Percentiles rank a stretch among this genome's conserved stretches.
Evolutionary conservation across 2,113 vertebrate species (phyloP).

Genomic region (Thermophis baileyi): DNA sequence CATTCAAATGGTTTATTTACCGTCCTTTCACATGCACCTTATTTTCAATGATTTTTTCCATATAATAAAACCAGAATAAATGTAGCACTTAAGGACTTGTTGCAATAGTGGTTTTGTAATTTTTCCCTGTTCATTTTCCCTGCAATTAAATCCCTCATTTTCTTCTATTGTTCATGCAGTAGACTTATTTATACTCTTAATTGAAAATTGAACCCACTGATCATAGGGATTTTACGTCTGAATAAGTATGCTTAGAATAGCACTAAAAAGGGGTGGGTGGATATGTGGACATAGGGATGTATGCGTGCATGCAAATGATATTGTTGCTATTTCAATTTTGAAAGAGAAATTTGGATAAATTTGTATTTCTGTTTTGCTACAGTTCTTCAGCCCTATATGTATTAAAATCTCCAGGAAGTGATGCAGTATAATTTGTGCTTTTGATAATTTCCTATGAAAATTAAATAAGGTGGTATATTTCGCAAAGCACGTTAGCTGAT

Average conservation of each 20-base stretch:
- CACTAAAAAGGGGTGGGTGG: accelerated
- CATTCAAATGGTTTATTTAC: not conserved
- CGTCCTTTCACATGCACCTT: not conserved
- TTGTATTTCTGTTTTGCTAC: not conserved
- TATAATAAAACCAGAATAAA: constrained; percentile 49
- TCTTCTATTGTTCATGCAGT: not conserved
- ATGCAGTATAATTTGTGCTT: not conserved
- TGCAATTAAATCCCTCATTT: constrained; percentile 3
- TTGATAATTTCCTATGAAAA: constrained; percentile 16
- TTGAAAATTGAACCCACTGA: not conserved
- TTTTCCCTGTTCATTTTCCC: not conserved
- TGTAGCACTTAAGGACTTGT: constrained; percentile 45
- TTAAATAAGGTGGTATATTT: constrained; percentile 24
- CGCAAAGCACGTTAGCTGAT: constrained; percentile 26
- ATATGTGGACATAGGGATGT: not conserved
- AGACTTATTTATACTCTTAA: not conserved
- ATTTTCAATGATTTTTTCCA: constrained; percentile 19
- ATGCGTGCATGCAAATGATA: not conserved
- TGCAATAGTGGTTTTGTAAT: not conserved
- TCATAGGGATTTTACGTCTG: not conserved
- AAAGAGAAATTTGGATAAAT: not conserved
- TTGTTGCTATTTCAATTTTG: not conserved
- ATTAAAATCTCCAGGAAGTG: constrained; percentile 18
- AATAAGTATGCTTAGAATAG: not conserved
- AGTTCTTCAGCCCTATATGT: not conserved